Conservation (phyloP, 2,797 vertebrate species). For the Acridotheres tristis region DNA sequence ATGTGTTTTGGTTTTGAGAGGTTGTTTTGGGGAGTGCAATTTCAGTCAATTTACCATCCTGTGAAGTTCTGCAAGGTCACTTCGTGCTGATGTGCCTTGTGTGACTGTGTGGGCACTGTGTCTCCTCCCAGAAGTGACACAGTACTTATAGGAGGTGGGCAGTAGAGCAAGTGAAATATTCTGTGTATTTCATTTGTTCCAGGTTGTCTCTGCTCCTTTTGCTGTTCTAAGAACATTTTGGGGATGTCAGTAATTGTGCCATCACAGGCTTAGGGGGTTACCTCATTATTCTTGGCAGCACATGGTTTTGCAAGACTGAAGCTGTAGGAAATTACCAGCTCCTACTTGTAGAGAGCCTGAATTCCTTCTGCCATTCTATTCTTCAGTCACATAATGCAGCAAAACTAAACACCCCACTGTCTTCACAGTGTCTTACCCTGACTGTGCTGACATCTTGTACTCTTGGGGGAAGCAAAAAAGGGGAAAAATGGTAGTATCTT, state of each 20-base stretch:
- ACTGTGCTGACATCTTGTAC: neutral
- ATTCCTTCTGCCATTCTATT: neutral
- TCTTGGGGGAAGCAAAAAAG: neutral
- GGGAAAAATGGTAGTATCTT: neutral
- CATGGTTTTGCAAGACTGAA: neutral
- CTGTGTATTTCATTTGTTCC: neutral
- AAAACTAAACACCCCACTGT: neutral
- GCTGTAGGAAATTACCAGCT: neutral
- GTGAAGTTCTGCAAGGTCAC: neutral
- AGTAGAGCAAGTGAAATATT: neutral
- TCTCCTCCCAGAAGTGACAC: neutral
- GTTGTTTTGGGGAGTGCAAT: neutral
- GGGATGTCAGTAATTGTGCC: neutral
- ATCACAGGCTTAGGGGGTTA: neutral
- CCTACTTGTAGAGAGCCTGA: neutral
- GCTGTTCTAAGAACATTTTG: neutral
- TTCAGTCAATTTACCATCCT: neutral
- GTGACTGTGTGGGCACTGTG: neutral
- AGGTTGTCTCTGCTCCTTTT: neutral
- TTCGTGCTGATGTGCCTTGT: neutral
- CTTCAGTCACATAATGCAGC: neutral
- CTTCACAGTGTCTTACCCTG: neutral
- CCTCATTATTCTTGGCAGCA: neutral
- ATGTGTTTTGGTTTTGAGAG: neutral
- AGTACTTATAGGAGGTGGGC: neutral